Percentiles rank a stretch among this genome's conserved stretches.
Evolutionary conservation across 2,888 invertebrate species (phyloP).

Genomic region (Noctua fimbriata): DNA sequence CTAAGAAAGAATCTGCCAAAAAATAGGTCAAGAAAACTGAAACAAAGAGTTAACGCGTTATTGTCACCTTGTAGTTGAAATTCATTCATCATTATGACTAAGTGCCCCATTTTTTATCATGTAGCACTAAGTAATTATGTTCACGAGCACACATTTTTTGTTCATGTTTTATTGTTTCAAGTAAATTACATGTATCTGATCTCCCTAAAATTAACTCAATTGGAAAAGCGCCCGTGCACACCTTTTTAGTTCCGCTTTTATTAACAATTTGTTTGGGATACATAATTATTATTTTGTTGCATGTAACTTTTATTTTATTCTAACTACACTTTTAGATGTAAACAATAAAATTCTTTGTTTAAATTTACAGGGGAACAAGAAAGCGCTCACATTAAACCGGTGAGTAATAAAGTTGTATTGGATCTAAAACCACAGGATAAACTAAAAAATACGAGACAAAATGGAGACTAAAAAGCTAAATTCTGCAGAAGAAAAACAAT

Average conservation of each 20-base stretch:
- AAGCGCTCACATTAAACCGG: conserved; percentile 70
- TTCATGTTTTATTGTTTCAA: no score
- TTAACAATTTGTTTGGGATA: conserved; percentile 40
- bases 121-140: not conserved
- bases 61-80: conserved; percentile 31
- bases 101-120: not conserved
- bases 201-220: conserved; percentile 34
- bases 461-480: conserved; percentile 66
- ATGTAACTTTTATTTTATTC: conserved; percentile 39
- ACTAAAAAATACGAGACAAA: conserved; percentile 52
- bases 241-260: conserved; percentile 62
- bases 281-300: conserved; percentile 52
- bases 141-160: conserved; percentile 14
- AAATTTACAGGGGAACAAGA: conserved; percentile 62
- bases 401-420: conserved; percentile 74
- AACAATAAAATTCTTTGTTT: not conserved
- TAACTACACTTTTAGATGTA: not conserved
- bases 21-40: not conserved
- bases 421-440: conserved; percentile 67
- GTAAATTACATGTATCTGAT: conserved; percentile 16
- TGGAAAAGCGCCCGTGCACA: conserved; percentile 66
- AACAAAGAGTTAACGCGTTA: not conserved
- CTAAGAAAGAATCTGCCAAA: not conserved
- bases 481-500: conserved; percentile 65
- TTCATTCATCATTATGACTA: conserved; percentile 6